Percentiles rank a stretch among this genome's conserved stretches.
These are phyloP conservation scores for Ostrea denselamellosa DNA, from an alignment of 1,140 invertebrate species.

Conservation along the genomic window DNA sequence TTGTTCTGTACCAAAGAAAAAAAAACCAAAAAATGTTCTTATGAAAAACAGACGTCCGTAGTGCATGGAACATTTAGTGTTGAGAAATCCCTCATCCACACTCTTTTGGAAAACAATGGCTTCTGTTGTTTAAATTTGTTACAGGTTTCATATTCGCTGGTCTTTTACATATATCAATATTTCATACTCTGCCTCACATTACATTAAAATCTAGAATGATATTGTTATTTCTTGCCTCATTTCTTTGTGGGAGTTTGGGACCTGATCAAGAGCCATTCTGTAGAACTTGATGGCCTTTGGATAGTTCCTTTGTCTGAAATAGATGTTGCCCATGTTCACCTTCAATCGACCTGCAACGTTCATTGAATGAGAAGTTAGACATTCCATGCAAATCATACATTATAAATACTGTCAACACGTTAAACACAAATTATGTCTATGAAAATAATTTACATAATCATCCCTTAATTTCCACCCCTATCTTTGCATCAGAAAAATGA, in stretches of 20 bases:
- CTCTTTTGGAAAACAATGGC: not conserved
- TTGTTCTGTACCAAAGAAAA: slow-evolving; percentile 86
- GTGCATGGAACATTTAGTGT: not conserved
- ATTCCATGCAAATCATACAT: too few species aligned
- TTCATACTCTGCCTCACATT: not conserved
- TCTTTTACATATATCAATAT: too few species aligned
- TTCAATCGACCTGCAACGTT: slow-evolving; percentile 87
- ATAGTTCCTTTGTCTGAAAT: slow-evolving; percentile 95
- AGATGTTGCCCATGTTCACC: slow-evolving; percentile 99
- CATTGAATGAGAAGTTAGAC: too few species aligned
- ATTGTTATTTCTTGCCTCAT: slow-evolving; percentile 83
- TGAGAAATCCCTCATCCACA: not conserved
- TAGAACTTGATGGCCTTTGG: slow-evolving; percentile 98
- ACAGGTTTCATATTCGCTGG: too few species aligned
- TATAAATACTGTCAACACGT: too few species aligned
- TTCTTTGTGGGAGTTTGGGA: slow-evolving; percentile 94
- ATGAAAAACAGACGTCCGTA: not conserved
- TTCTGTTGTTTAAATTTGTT: too few species aligned
- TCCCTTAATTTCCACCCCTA: too few species aligned
- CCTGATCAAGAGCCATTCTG: slow-evolving; percentile 97
- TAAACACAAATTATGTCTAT: too few species aligned
- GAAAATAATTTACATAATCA: too few species aligned
- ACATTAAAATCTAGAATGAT: not conserved
- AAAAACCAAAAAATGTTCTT: slow-evolving; percentile 15
- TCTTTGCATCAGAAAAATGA: too few species aligned